phyloP scores from a whole-genome alignment of 92 coral and sea anemone genomes.

The Plumapathes pennacea region DNA sequence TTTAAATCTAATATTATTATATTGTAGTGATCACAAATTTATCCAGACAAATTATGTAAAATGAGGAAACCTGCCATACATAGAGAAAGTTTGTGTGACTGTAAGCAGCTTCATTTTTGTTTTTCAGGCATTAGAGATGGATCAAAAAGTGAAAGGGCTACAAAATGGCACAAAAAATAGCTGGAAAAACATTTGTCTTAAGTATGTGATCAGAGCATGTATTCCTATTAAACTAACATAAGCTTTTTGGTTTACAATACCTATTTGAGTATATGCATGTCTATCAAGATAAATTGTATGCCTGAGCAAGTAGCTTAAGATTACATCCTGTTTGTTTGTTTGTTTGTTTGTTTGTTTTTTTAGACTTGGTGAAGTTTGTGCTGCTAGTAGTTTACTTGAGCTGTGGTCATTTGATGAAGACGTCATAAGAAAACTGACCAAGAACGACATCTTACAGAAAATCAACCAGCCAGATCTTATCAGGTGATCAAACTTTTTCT shows the following conservation, averaged over 20 bases:
- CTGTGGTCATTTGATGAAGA: constrained; percentile 87
- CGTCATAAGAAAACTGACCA: constrained; percentile 49
- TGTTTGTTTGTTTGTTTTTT: neutral
- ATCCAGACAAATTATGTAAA: no score
- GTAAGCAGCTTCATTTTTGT: neutral
- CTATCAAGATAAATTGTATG: no score
- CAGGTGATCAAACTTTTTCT: no score
- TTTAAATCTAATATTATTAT: no score
- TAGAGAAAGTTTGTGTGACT: no score
- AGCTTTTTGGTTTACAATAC: no score
- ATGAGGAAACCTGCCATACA: no score
- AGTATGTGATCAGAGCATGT: constrained; percentile 17
- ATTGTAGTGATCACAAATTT: no score
- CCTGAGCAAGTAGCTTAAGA: no score
- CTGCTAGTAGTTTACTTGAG: constrained; percentile 62
- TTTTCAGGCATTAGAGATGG: constrained; percentile 35
- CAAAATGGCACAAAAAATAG: constrained; percentile 64
- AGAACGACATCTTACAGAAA: constrained; percentile 59
- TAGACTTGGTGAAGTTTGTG: constrained; percentile 76
- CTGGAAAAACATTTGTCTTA: constrained; percentile 74
- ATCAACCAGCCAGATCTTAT: constrained; percentile 54
- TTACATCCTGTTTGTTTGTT: no score
- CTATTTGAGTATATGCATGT: no score
- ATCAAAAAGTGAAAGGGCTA: constrained; percentile 52
- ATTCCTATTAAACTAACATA: no score